Percentiles rank a stretch among this genome's conserved stretches.
phyloP scores from a whole-genome alignment of 2,797 vertebrate genomes.

The Champsocephalus gunnari region DNA sequence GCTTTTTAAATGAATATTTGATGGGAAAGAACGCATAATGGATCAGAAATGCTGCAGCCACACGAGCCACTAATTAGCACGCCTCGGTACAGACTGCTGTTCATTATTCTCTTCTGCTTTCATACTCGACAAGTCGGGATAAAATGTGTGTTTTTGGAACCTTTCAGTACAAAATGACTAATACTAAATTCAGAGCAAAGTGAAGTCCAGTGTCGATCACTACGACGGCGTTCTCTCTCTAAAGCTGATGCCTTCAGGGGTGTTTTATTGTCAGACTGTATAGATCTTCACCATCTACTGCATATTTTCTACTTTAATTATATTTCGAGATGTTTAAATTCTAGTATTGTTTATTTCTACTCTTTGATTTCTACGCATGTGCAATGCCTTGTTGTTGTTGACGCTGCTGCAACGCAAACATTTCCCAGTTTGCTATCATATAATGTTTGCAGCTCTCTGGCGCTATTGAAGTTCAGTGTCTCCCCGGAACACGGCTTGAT shows the following conservation, averaged over 20 bases:
- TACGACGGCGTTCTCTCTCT: neutral
- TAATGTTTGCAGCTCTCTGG: no score
- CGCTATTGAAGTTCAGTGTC: neutral
- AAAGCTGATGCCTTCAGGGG: neutral
- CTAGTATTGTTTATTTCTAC: no score
- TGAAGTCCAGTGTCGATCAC: neutral
- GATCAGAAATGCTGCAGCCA: slow-evolving; percentile 33
- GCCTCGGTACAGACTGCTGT: neutral
- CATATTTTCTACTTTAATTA: no score
- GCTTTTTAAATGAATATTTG: slow-evolving; percentile 18
- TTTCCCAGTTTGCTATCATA: no score
- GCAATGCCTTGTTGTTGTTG: no score
- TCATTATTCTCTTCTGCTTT: slow-evolving; percentile 27
- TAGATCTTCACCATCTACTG: no score
- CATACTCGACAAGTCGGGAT: neutral
- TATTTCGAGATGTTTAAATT: no score
- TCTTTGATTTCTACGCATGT: no score
- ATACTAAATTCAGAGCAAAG: neutral
- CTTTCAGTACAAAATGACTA: neutral
- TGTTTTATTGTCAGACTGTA: no score
- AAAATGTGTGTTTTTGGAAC: neutral
- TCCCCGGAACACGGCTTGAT: neutral
- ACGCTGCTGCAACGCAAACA: no score
- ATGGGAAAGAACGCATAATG: slow-evolving; percentile 1
- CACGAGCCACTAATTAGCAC: slow-evolving; percentile 17